Conservation (phyloP, 1,140 invertebrate species). For the Monomorium pharaonis region DNA sequence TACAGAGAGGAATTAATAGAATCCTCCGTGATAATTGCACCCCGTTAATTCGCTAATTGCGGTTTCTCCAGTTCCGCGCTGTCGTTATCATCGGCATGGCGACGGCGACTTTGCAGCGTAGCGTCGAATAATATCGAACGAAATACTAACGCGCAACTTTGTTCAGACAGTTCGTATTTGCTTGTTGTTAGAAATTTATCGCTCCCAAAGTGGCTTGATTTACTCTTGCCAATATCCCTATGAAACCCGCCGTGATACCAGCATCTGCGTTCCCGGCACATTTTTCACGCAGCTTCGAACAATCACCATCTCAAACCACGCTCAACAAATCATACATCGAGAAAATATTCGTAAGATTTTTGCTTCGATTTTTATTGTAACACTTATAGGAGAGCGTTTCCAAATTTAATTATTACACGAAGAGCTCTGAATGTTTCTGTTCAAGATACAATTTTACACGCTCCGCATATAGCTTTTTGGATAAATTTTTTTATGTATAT, state of each 20-base stretch:
- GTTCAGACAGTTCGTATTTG: slow-evolving; percentile 52
- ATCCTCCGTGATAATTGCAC: slow-evolving; percentile 43
- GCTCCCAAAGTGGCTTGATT: slow-evolving; percentile 43
- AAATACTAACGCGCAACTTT: slow-evolving; percentile 54
- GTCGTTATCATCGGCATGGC: slow-evolving; percentile 33
- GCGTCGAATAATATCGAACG: slow-evolving; percentile 31
- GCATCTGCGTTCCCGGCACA: not conserved
- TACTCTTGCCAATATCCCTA: slow-evolving; percentile 41
- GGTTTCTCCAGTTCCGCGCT: slow-evolving; percentile 27
- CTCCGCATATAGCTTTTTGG: not conserved
- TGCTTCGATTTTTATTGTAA: not conserved
- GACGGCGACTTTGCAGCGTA: slow-evolving; percentile 21
- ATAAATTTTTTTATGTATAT: not conserved
- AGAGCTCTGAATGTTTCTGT: not conserved
- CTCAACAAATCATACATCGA: not conserved
- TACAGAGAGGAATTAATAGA: slow-evolving; percentile 39
- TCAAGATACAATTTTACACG: not conserved
- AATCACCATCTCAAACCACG: slow-evolving; percentile 1
- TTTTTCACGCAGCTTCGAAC: slow-evolving; percentile 21
- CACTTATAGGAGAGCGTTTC: not conserved
- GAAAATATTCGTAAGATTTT: not conserved
- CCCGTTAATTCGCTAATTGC: slow-evolving; percentile 56
- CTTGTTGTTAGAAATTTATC: slow-evolving; percentile 50
- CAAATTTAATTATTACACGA: not conserved
- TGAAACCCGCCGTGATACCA: slow-evolving; percentile 20